Conservation (phyloP, 2,797 vertebrate genomes). For the Hydrolagus colliei region DNA sequence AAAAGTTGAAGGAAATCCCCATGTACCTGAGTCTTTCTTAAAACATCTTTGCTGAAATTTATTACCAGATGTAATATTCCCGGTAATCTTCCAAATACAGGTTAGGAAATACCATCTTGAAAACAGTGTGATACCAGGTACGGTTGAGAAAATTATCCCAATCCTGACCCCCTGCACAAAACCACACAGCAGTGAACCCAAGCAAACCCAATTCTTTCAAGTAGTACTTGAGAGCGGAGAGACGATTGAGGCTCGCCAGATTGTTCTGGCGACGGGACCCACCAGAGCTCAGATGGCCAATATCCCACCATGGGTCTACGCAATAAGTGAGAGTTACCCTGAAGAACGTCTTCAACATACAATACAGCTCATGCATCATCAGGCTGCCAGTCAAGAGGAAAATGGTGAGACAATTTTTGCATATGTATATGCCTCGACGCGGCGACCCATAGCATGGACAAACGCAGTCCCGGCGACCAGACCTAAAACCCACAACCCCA, state of each 20-base stretch:
- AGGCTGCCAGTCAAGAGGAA: conserved; percentile 33
- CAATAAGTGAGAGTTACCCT: conserved; percentile 57
- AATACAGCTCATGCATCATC: conserved; percentile 58
- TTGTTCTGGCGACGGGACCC: conserved; percentile 62
- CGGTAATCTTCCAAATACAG: conserved; percentile 44
- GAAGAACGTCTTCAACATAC: conserved; percentile 61
- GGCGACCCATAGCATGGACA: no score
- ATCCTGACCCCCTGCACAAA: conserved; percentile 35
- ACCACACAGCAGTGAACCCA: neutral
- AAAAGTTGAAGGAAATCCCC: no score
- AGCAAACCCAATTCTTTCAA: conserved; percentile 50
- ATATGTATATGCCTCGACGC: no score
- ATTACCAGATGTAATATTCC: no score
- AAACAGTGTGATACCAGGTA: conserved; percentile 54
- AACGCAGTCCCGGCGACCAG: no score
- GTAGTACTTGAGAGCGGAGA: conserved; percentile 52
- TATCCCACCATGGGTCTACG: conserved; percentile 57
- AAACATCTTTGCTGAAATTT: no score
- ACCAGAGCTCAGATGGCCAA: conserved; percentile 64
- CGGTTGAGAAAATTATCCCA: conserved; percentile 54
- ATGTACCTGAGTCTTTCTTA: no score
- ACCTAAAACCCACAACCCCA: no score
- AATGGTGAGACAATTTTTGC: no score
- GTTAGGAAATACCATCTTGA: conserved; percentile 54
- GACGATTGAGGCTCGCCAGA: conserved; percentile 46